Evolutionary conservation across 2,888 invertebrate genomes (phyloP), one percentile per base, ranked within the genome.

Genomic region (Meganola albula): DNA sequence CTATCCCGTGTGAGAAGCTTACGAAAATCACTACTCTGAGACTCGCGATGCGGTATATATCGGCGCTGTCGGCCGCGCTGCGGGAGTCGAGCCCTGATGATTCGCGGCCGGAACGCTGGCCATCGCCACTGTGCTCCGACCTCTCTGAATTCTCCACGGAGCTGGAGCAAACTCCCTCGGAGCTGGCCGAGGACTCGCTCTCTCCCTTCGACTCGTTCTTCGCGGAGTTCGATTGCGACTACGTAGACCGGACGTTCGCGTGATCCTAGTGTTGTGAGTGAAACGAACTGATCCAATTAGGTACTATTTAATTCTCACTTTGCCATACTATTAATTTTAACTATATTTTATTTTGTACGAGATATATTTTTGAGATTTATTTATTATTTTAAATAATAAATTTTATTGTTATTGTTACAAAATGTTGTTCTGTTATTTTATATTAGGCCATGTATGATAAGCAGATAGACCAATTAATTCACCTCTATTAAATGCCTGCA

Each of bases 1-100:
- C 83, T 0, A 71, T 80, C 2, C 79, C 92, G 22, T 91, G 91
- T 67, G 94, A 94, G 66, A 94, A 94, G 71, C 83, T 95, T 44
- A 96, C 96, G 27, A 96, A 96, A 80, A 96, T 96, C 53, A 95
- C 96, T 3, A 96, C 96, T 0, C 76, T 96, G 26, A 86, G 94
- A 18, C 82, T 96, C 40, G 96, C 96, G 12, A 94, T 96, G 93
- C 91, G 92, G 62, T 96, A 96, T 67, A 96, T 96, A 47, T 82
- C 91, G 7, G 90, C 93, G 8, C 77, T 96, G 29, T 90, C 90
- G n/a, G 86, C 90, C 0, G 90, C 91, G 1, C 74, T 93, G 39
- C 75, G 88, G n/a, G 76, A 84, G 46, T 27, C 75, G 48, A 63
- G 63, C 9, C 58, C 74, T 1, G 53, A 54, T 5, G 42, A 53